Base-by-base conservation (phyloP, 2,797 vertebrate genomes). In the Chromobotia macracanthus region DNA sequence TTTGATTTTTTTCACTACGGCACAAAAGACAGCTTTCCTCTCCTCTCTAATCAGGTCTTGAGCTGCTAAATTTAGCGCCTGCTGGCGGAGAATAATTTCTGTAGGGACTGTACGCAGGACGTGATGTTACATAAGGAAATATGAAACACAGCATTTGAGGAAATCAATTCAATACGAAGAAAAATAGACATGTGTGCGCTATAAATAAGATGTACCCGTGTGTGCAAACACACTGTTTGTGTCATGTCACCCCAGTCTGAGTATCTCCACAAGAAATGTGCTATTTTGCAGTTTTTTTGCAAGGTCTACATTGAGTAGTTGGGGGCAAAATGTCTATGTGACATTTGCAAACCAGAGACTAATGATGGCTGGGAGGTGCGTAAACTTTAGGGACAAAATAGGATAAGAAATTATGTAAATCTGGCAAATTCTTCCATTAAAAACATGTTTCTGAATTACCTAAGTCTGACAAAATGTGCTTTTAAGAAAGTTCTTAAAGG, bases 121-220 rank as follows among this genome's bases (percentile, higher is more conserved):
- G 90, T 81, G 80, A 87, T 81, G 90, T 93, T 93, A 90, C 75
- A 53, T 90, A 92, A 93, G 86, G 88, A 91, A 87, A 88, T 80
- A 64, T 55, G 80, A 87, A 87, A 87, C 77, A 82, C 76, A 23
- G 53, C 82, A 83, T 87, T 80, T 65, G 44, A 75, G 72, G 81
- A 69, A 75, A 78, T 75, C 82, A 80, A 83, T 73, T 55, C 66
- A 38, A 64, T 51, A 60, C 48, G 60, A 65, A 19, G 38, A 28
- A 31, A 72, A 79, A 72, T 44, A 72, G 58, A 65, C 69, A 79
- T 2, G 28, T 35, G 6, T 18, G 31, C 15, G 0, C 76, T 79
- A 64, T 64, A 72, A 79, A 64, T 71, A 55, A 46, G 51, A 67
- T 70, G 31, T 19, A n/a, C n/a, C 18, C 9, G 15, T 23, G 46